Evolutionary conservation across 2,888 invertebrate genomes (phyloP), one percentile per base, ranked within the genome.

Genomic region (Polydrusus tereticollis): DNA sequence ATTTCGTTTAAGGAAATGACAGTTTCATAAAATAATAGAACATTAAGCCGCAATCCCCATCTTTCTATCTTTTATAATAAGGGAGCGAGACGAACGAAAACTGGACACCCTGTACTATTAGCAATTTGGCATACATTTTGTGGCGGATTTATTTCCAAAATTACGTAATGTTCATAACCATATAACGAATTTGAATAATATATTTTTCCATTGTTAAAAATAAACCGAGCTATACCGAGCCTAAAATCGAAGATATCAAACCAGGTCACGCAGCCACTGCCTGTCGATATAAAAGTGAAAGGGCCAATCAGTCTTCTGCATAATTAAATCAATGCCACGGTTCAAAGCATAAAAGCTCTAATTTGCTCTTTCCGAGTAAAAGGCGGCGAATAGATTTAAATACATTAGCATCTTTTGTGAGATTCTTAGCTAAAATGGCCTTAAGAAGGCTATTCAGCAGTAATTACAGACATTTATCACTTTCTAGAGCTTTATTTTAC

Each of bases 251-350:
- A 33, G 36, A 36, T 20, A 20, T 52, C 23, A 47, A 47, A 63
- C 36, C 58, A 58, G 20, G 33, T 23, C 63, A 50, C 50, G 63
- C 50, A 47, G 26, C 33, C 16, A n/a, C 33, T 21, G 64, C 52
- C 47, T 36, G 50, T 29, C 47, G 36, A 52, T 64, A 21, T 52
- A 45, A 47, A 64, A 38, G 47, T 64, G 29, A 47, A 50, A 47
- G 52, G 38, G 21, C 64, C 64, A 64, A 64, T 64, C 64, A 64
- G 52, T 52, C 64, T 38, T 21, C 14, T 52, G 20, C 47, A 64
- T 64, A 64, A 50, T 64, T 50, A 64, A 64, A 64, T 64, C 64
- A 33, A 29, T 50, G 63, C 33, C 64, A 64, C 64, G 45, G 18
- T 20, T 58, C 16, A 18, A 12, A 20, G 41, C 36, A 18, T 38